Conservation (phyloP, 2,888 invertebrate genomes). For the Sinotaia quadrata region DNA sequence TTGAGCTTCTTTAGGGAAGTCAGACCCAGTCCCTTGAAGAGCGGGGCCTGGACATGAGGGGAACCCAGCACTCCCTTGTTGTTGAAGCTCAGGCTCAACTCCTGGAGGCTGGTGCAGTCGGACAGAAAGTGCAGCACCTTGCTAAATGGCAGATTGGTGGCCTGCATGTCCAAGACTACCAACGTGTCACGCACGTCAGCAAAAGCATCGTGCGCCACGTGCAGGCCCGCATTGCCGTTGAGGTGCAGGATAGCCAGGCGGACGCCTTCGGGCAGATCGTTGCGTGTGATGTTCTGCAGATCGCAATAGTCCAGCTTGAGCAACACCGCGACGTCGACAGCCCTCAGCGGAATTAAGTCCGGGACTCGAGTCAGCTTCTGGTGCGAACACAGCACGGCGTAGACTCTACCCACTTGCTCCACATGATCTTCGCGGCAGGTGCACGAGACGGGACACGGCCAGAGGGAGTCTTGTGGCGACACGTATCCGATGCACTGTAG, state of each 20-base stretch:
- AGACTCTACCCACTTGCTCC: slow-evolving; percentile 26
- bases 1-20: slow-evolving; percentile 26
- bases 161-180: slow-evolving; percentile 27
- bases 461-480: slow-evolving; percentile 1
- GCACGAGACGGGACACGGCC: slow-evolving; percentile 29
- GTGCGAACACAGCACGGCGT: slow-evolving; percentile 29
- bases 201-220: slow-evolving; percentile 20
- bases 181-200: slow-evolving; percentile 22
- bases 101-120: slow-evolving; percentile 21
- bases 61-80: slow-evolving; percentile 21
- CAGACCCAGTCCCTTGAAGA: slow-evolving; percentile 21
- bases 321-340: slow-evolving; percentile 15
- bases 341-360: slow-evolving; percentile 14
- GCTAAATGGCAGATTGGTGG: slow-evolving; percentile 27
- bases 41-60: background rate
- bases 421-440: slow-evolving; percentile 27
- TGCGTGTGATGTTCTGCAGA: slow-evolving; percentile 12
- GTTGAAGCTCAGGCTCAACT: slow-evolving; percentile 35
- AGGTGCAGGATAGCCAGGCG: slow-evolving; percentile 29
- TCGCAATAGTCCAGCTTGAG: slow-evolving; percentile 29
- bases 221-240: slow-evolving; percentile 24
- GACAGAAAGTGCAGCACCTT: slow-evolving; percentile 22
- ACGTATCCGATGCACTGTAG: too few species aligned
- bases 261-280: slow-evolving; percentile 27
- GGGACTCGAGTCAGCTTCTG: slow-evolving; percentile 22